Evolutionary conservation across 2,113 vertebrate genomes (phyloP), one percentile per base, ranked within the genome.

Genomic region (Charadrius vociferus): DNA sequence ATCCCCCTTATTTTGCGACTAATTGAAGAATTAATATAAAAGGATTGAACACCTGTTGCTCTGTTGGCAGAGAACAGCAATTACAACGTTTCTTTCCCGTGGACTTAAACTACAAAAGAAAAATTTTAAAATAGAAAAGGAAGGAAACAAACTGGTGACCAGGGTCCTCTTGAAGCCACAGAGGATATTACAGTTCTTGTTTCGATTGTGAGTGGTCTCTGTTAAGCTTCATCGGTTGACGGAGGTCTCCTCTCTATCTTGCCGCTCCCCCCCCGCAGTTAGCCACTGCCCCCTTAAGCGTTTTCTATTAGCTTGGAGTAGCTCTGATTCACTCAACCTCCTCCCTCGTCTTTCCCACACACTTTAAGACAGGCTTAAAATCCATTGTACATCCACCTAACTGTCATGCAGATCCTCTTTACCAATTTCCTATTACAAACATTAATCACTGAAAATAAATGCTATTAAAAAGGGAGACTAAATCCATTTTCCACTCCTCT

Each of bases 11-110:
- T 82, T 97, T 94, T 95, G 78, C 59, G 93, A 90, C 81, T 95
- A 97, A 96, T 95, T 96, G 92, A 96, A 94, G 92, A 97, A 96
- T 93, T 97, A 95, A 93, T 95, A 95, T 66, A 95, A 95, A 95
- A 90, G 82, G 79, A 93, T 90, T 88, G 88, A 96, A 93, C 96
- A 96, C 92, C 90, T 95, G 91, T 97, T 95, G 93, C 78, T 92
- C 87, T 88, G 56, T 79, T 95, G 94, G 94, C 80, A 94, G 83
- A 92, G 91, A 94, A 67, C 78, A 92, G 77, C 90, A 92, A 93
- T 96, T 95, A 95, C 53, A 77, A 66, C 72, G 53, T 93, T 87
- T 91, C 81, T 87, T 87, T 85, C 74, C 53, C 66, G 45, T 77
- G 49, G 88, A 93, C 81, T 85, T 85, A 65, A 85, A 93, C 27